Evolutionary conservation across 1,140 invertebrate species (phyloP), one percentile per base, ranked within the genome.

Genomic region (Ceratina australensis): DNA sequence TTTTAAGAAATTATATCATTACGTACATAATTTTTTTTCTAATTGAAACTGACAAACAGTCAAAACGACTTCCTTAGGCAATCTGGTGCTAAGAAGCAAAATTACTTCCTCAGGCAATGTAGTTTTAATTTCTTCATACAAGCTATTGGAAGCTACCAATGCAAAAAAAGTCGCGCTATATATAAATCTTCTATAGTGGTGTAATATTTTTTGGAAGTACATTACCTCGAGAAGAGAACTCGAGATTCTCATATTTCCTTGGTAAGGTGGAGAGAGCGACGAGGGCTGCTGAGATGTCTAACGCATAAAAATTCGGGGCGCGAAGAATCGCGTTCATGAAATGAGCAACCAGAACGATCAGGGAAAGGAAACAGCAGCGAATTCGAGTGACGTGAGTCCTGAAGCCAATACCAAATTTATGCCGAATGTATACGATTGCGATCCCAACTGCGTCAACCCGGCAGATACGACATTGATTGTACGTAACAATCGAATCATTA

Each of bases 401-500:
- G 22, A 24, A 42, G 28, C 57, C 57, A 56, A 49, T 28, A 22
- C 18, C 56, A 67, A 67, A 26, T 59, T 59, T 20, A 74, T 67
- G 47, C 73, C 80, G 7, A 33, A 79, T 80, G 63, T 42, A 76
- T 84, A 84, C 65, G 68, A 79, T 71, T 87, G 87, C 72, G 73
- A 67, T 73, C 80, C 87, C 10, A 0, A 64, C 28, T 89, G 86
- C 76, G 49, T 47, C 12, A 15, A 20, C 33, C 20, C 42, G 64
- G 49, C 47, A 28, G 77, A 88, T 65, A 76, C 80, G 20, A 88
- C 86, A 49, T 79, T 82, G 60, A 64, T 88, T 56, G 87, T 88
- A 78, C 84, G 86, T 85, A 79, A 68, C n/a, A 28, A 83, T 54
- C 60, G 68, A 71, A 42, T 24, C 16, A 16, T 22, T 24, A 18